These are phyloP conservation scores for Bathynomus jamesi DNA, from an alignment of 1,140 invertebrate genomes.

Conservation along the genomic window DNA sequence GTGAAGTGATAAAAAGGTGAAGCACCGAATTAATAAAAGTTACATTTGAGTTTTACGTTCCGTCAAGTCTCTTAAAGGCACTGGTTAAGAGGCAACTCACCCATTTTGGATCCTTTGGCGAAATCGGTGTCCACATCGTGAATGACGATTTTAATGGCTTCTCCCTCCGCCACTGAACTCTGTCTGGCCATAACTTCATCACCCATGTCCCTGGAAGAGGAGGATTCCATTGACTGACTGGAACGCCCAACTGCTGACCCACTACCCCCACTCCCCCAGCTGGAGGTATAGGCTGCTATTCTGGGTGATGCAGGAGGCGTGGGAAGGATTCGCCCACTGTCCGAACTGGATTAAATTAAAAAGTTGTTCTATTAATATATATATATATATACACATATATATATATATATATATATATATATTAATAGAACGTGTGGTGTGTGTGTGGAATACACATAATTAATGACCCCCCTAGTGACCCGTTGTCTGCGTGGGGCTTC, in stretches of 20 bases:
- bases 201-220: slow-evolving; percentile 16
- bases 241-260: slow-evolving; percentile 15
- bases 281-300: slow-evolving; percentile 13
- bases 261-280: slow-evolving; percentile 6
- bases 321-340: slow-evolving; percentile 41
- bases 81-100: neutral
- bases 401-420: too few relatives aligned
- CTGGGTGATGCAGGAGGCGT: slow-evolving; percentile 48
- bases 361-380: neutral
- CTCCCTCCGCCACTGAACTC: slow-evolving; percentile 70
- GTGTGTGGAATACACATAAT: too few relatives aligned
- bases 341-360: slow-evolving; percentile 16
- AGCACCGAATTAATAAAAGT: too few relatives aligned
- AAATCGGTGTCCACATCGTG: slow-evolving; percentile 70
- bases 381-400: neutral
- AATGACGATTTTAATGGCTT: slow-evolving; percentile 85
- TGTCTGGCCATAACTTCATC: slow-evolving; percentile 51
- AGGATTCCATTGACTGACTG: slow-evolving; percentile 26
- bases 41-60: too few relatives aligned
- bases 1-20: too few relatives aligned
- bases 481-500: too few relatives aligned
- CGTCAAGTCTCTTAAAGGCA: neutral
- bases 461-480: too few relatives aligned
- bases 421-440: too few relatives aligned
- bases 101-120: slow-evolving; percentile 41